A percentile compares a stretch with the other conserved stretches of the same genome.
phyloP scores from a whole-genome alignment of 35 echinoderm and acorn worm genomes.

The Heliocidaris erythrogramma region DNA sequence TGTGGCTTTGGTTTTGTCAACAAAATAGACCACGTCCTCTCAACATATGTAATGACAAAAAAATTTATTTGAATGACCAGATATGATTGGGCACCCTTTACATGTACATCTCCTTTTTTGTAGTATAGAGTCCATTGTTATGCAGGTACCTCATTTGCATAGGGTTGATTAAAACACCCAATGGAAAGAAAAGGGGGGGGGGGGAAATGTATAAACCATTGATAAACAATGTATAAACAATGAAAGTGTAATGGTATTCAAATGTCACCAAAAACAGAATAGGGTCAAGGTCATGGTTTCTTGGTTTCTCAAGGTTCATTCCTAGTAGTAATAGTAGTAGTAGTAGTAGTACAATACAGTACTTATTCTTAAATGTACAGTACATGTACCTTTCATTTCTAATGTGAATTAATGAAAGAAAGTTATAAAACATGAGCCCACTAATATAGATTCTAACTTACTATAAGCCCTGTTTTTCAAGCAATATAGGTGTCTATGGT shows the following conservation, averaged over 20 bases:
- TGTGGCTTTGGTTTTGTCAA: conserved; percentile 91
- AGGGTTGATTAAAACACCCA: background rate
- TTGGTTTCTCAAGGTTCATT: background rate
- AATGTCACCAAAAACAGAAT: background rate
- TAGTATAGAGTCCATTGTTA: background rate
- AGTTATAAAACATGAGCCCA: background rate
- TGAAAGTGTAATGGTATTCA: background rate
- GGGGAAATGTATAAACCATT: background rate
- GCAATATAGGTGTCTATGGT: background rate
- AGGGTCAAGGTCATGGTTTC: background rate
- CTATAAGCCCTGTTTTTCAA: background rate
- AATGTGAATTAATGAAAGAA: background rate
- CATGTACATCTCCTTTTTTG: background rate
- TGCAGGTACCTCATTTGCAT: background rate
- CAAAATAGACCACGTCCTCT: conserved; percentile 53
- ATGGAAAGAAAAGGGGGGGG: background rate
- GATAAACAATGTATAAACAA: no score
- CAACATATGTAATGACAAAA: background rate
- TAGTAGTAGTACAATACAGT: background rate
- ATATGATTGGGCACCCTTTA: background rate
- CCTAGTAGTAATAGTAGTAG: background rate
- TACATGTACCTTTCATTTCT: background rate
- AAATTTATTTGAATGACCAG: background rate
- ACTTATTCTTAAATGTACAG: background rate
- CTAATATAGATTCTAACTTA: background rate